phyloP scores from a whole-genome alignment of 2,888 invertebrate species.

The Dysmachus trigonus region DNA sequence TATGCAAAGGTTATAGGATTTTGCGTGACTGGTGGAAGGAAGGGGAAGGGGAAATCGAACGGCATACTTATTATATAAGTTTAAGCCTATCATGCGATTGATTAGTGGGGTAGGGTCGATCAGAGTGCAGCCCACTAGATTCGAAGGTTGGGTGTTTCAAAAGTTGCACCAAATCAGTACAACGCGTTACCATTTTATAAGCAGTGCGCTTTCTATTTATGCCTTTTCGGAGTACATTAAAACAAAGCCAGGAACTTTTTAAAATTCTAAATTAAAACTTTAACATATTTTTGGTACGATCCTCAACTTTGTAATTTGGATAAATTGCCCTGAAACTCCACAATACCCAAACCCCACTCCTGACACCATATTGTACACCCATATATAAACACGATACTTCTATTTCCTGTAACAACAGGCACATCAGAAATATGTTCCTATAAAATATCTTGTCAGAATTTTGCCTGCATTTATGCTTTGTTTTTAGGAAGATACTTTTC shows the following conservation, averaged over 20 bases:
- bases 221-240: background rate
- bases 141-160: background rate
- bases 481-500: background rate
- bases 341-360: background rate
- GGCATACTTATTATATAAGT: background rate
- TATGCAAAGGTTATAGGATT: slow-evolving; percentile 35
- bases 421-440: background rate
- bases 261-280: background rate
- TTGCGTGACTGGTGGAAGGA: slow-evolving; percentile 27
- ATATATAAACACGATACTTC: background rate
- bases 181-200: background rate
- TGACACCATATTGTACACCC: background rate
- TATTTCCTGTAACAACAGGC: background rate
- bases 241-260: background rate
- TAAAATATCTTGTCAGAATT: background rate
- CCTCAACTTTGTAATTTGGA: background rate
- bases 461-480: background rate
- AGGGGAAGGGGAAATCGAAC: background rate
- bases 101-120: background rate
- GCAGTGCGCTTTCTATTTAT: background rate
- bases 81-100: background rate
- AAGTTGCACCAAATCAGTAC: background rate
- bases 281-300: background rate
- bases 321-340: background rate
- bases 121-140: background rate